Conservation (phyloP, 1,140 invertebrate species). For the Leptinotarsa undecemlineata region DNA sequence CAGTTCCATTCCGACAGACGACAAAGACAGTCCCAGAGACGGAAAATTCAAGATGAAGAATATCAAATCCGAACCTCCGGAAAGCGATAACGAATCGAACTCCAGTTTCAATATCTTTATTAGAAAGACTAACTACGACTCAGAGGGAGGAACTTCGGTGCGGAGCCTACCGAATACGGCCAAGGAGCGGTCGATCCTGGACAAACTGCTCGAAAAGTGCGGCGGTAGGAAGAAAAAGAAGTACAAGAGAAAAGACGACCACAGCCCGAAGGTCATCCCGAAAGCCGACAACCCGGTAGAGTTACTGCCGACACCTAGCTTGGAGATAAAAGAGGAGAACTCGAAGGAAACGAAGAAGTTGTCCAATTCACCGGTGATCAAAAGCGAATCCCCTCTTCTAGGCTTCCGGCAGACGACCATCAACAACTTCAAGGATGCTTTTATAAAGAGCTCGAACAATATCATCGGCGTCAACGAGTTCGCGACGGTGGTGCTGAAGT, state of each 20-base stretch:
- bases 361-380: conserved; percentile 60
- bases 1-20: conserved; percentile 60
- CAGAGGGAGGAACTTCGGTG: conserved; percentile 63
- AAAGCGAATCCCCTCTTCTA: conserved; percentile 58
- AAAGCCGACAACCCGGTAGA: conserved; percentile 62
- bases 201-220: conserved; percentile 67
- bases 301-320: conserved; percentile 62
- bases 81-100: conserved; percentile 70
- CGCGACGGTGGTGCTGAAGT: conserved; percentile 72
- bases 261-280: conserved; percentile 59
- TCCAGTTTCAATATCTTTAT: conserved; percentile 63
- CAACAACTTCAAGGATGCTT: conserved; percentile 68
- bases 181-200: conserved; percentile 66
- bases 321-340: conserved; percentile 55
- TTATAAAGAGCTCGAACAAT: conserved; percentile 66
- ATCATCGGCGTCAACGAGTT: conserved; percentile 64
- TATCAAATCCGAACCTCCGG: conserved; percentile 59
- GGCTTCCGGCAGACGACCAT: conserved; percentile 73
- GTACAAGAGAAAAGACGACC: conserved; percentile 60
- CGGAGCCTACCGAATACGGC: conserved; percentile 50
- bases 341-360: conserved; percentile 57
- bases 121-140: conserved; percentile 66
- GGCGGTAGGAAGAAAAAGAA: conserved; percentile 62
- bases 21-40: conserved; percentile 47
- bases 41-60: conserved; percentile 34